Evolutionary conservation across 1,140 invertebrate genomes (phyloP), one percentile per base, ranked within the genome.

Genomic region (Pogonognathellus flavescens): DNA sequence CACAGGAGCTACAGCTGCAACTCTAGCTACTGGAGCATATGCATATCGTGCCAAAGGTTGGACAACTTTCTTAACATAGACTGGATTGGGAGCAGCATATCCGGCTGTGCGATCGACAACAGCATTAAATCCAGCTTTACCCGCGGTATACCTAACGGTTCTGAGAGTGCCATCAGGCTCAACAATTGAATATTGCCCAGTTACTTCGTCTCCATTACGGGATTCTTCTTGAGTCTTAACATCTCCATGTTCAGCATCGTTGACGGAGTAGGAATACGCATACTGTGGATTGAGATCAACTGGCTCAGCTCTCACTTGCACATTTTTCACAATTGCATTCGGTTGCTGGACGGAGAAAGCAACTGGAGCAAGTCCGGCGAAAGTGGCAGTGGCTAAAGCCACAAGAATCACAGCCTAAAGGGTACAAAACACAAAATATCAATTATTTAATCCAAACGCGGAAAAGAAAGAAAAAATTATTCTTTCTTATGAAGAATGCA

Each of bases 121-220:
- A 16, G 91, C 91, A 83, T 91, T 91, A 89, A 92, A 92, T 83
- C 91, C 92, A 84, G 90, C 90, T 80, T 91, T 85, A 16, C 91
- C 89, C 11, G 91, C 92, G 20, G 92, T 92, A 89, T 93, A 93
- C 86, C 92, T 90, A 16, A 93, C 92, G 52, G 91, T 92, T 88
- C 92, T 91, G 49, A 92, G 89, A 59, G 91, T 91, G 85, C 93
- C 93, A 88, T 93, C 93, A 25, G 93, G 90, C 89, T 93, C 92
- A 13, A 85, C 80, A 49, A 80, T 49, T 62, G 90, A 91, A 88
- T 92, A 93, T 59, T 90, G 90, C 25, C 92, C 92, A 80, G 91
- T 90, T 20, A 93, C 92, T 0, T 91, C 89, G 83, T 92, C 91
- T 6, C 92, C 92, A 70, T 91, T 89, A 41, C 92, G 89, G 53